Evolutionary conservation across 1,140 invertebrate genomes (phyloP).

Genomic region (Parasteatoda tepidariorum): DNA sequence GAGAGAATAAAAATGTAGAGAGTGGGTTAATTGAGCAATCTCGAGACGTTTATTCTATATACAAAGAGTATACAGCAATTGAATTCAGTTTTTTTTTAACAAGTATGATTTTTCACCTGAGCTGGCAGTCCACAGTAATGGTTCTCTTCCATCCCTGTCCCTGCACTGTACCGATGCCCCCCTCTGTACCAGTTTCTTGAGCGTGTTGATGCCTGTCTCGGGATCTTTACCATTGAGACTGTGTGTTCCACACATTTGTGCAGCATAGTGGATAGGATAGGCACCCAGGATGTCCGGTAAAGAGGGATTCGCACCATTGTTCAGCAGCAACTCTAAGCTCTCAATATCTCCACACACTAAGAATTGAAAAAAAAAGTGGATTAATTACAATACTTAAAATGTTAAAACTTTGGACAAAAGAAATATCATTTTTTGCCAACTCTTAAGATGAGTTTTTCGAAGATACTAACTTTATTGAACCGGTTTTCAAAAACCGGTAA

Average conservation of each 20-base stretch:
- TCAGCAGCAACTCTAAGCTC: slow-evolving; percentile 84
- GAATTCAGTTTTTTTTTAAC: too few relatives aligned
- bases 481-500: too few relatives aligned
- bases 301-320: slow-evolving; percentile 83
- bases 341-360: slow-evolving; percentile 90
- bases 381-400: not conserved
- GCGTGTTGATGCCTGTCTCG: slow-evolving; percentile 52
- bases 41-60: too few relatives aligned
- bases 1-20: too few relatives aligned
- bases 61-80: too few relatives aligned
- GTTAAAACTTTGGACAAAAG: too few relatives aligned
- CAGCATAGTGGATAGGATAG: slow-evolving; percentile 95
- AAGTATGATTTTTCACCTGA: too few relatives aligned
- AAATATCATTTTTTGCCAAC: too few relatives aligned
- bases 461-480: too few relatives aligned
- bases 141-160: slow-evolving; percentile 91
- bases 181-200: slow-evolving; percentile 56
- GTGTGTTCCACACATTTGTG: slow-evolving; percentile 91
- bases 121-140: slow-evolving; percentile 95
- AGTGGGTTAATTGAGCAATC: too few relatives aligned
- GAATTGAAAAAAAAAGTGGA: slow-evolving; percentile 61
- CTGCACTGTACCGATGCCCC: slow-evolving; percentile 84
- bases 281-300: slow-evolving; percentile 93
- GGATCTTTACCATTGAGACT: slow-evolving; percentile 74
- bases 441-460: too few relatives aligned